Evolutionary conservation across 2,113 vertebrate genomes (phyloP).

Genomic region (Ptyas mucosa): DNA sequence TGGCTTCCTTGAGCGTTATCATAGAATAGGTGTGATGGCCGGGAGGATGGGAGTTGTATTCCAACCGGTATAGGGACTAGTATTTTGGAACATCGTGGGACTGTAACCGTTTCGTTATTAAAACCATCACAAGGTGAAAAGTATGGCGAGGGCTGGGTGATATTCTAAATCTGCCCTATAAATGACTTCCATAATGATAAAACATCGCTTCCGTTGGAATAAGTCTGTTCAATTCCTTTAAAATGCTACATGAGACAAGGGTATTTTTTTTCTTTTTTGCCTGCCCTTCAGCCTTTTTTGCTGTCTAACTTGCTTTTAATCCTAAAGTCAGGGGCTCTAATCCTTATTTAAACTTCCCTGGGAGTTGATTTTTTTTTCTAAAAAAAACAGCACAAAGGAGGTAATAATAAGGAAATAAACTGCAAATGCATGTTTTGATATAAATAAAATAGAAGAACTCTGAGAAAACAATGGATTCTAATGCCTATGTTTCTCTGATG

Average conservation of each 20-base stretch:
- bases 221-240: background rate
- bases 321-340: no score
- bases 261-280: background rate
- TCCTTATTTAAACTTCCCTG: background rate
- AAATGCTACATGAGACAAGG: background rate
- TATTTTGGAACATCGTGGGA: background rate
- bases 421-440: background rate
- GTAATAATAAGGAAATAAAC: background rate
- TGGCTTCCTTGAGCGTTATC: background rate
- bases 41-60: background rate
- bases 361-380: background rate
- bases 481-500: background rate
- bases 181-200: background rate
- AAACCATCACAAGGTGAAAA: background rate
- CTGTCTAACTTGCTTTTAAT: background rate
- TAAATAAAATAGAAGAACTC: background rate
- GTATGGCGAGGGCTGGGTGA: background rate
- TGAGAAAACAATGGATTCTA: background rate
- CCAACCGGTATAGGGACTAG: background rate
- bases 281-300: background rate
- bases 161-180: background rate
- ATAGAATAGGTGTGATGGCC: background rate
- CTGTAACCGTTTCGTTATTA: background rate
- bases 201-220: background rate
- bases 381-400: background rate